Base-by-base conservation (phyloP, 2,113 vertebrate species). In the Synodontis membranacea region DNA sequence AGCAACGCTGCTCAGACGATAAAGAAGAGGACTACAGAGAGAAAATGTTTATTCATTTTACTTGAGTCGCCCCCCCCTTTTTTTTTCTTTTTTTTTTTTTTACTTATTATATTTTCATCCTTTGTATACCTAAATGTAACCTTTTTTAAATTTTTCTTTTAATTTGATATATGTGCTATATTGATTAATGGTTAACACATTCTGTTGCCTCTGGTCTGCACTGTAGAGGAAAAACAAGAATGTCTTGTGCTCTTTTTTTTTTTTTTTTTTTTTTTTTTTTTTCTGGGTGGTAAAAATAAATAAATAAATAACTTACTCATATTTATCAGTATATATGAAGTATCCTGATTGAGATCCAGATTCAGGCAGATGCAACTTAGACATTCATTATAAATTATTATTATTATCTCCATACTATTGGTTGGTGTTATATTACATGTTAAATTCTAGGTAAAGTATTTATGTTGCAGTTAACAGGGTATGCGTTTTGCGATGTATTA, bases 1-100 rank as follows among this genome's bases (percentile, higher is more conserved):
- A 92, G 91, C 92, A 94, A 93, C 92, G 84, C 78, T 72, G 66
- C 66, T 42, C 52, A 58, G 58, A 14, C 0, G 19, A 14, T 25
- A 11, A 11, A 80, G 60, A 75, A 39, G 14, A 56, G 76, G 28
- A 37, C 7, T 25, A 78, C 84, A 82, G 28, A 70, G 42, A 34
- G 60, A 2, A 4, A 54, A 37, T 54, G 50, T 37, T 54, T 54
- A 52, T 80, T 58, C 3, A 28, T 58, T 80, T 80, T 54, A 12
- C 31, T 0, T 25, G 19, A 54, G 28, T 54, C 1, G 9, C 31
- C 11, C 4, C n/a, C n/a, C n/a, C n/a, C n/a, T n/a, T n/a, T n/a
- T n/a, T n/a, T n/a, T n/a, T n/a, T n/a, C n/a, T n/a, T n/a, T n/a
- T n/a, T n/a, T n/a, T n/a, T 21, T 50, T 54, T 50, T 56, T 37